phyloP scores from a whole-genome alignment of 1,140 invertebrate species.

The Solen grandis region DNA sequence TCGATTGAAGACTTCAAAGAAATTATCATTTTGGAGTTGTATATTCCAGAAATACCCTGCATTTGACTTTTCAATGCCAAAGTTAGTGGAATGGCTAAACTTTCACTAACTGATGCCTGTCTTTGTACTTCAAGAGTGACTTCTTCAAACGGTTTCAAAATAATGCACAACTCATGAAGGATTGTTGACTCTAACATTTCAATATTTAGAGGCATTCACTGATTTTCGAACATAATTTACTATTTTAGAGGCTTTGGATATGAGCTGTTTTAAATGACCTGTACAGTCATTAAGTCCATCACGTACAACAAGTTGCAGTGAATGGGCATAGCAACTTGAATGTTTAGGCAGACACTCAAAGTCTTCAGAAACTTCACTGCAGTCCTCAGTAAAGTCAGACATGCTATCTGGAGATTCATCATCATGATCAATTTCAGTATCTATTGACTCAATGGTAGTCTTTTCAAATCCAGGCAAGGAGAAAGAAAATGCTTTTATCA shows the following conservation, averaged over 20 bases:
- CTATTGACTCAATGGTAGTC: background rate
- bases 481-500: background rate
- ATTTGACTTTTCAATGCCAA: background rate
- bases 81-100: background rate
- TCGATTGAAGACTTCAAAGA: background rate
- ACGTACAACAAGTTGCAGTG: background rate
- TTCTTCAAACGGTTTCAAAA: slow-evolving; percentile 3
- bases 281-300: too few relatives aligned
- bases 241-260: background rate
- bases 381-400: too few relatives aligned
- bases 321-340: background rate
- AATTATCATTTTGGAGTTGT: background rate
- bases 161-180: background rate
- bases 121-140: background rate
- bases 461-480: slow-evolving; percentile 6
- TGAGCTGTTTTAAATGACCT: slow-evolving; percentile 10
- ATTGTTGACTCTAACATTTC: too few relatives aligned
- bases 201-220: background rate
- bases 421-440: background rate
- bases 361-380: background rate
- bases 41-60: background rate
- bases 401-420: too few relatives aligned
- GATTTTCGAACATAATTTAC: background rate
- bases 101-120: background rate
- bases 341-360: background rate